These are phyloP conservation scores for Leptoclinus maculatus DNA, from an alignment of 2,797 vertebrate species.

Conservation along the genomic window DNA sequence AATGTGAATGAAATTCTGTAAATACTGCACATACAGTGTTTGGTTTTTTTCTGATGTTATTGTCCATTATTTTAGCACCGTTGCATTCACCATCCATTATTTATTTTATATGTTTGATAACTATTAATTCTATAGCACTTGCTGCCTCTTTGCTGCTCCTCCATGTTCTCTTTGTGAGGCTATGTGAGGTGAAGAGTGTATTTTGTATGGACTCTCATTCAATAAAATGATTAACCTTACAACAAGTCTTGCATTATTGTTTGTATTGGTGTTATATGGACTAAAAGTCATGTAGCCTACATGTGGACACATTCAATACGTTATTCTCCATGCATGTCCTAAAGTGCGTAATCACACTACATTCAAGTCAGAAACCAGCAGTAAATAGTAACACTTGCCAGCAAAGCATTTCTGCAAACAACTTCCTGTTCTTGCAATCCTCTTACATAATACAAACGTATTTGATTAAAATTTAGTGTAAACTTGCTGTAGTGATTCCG, in stretches of 20 bases:
- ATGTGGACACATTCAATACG: neutral
- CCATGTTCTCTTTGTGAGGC: neutral
- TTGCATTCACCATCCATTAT: neutral
- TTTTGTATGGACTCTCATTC: neutral
- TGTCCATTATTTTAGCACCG: neutral
- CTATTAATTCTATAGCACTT: neutral
- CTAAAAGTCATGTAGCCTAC: neutral
- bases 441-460: conserved; percentile 45
- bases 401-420: neutral
- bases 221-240: conserved; percentile 34
- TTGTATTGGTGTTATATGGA: neutral
- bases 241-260: neutral
- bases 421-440: conserved; percentile 34
- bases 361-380: conserved; percentile 14
- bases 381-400: neutral
- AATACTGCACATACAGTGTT: conserved; percentile 9
- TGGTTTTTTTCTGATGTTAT: neutral
- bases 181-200: neutral
- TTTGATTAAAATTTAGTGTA: neutral
- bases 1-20: neutral
- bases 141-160: neutral
- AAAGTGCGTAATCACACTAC: neutral
- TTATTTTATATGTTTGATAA: neutral
- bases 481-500: too few species aligned
- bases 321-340: neutral